phyloP scores from a whole-genome alignment of 2,888 invertebrate genomes.

The Meiosimyza platycephala region DNA sequence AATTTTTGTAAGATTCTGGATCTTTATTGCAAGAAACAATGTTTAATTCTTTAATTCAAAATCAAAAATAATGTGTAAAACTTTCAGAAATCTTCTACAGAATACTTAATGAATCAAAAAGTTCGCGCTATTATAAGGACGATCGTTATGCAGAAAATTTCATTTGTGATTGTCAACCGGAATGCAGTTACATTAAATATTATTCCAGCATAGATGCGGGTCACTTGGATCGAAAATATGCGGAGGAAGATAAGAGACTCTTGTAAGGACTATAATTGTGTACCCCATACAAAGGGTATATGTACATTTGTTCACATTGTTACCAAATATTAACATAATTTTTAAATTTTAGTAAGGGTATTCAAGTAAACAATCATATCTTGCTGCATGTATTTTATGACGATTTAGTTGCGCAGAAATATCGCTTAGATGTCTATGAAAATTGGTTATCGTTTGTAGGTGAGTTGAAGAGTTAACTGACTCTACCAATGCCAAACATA shows the following conservation, averaged over 20 bases:
- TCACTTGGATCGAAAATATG: constrained; percentile 65
- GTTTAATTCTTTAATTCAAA: too few species aligned
- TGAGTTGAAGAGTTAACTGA: constrained; percentile 51
- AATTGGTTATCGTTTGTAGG: constrained; percentile 78
- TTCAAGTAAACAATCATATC: constrained; percentile 68
- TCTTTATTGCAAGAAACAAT: too few species aligned
- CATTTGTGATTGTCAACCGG: constrained; percentile 65
- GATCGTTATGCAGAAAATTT: constrained; percentile 37
- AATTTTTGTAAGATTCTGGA: too few species aligned
- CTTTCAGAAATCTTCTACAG: too few species aligned
- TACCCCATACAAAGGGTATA: too few species aligned
- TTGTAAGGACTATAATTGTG: constrained; percentile 66
- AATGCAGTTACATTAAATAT: constrained; percentile 73
- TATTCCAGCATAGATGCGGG: constrained; percentile 71
- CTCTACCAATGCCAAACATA: too few species aligned
- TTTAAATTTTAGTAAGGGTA: constrained; percentile 44
- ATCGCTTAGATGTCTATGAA: constrained; percentile 73
- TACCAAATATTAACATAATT: neutral
- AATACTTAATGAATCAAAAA: too few species aligned
- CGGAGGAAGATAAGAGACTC: constrained; percentile 66
- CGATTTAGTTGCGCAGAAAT: constrained; percentile 73
- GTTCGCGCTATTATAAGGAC: constrained; percentile 23
- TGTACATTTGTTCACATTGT: too few species aligned
- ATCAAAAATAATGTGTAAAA: too few species aligned
- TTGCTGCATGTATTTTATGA: constrained; percentile 75